A percentile compares a stretch with the other conserved stretches of the same genome.
Evolutionary conservation across 2,888 invertebrate genomes (phyloP).

Genomic region (Pasiphila rectangulata): DNA sequence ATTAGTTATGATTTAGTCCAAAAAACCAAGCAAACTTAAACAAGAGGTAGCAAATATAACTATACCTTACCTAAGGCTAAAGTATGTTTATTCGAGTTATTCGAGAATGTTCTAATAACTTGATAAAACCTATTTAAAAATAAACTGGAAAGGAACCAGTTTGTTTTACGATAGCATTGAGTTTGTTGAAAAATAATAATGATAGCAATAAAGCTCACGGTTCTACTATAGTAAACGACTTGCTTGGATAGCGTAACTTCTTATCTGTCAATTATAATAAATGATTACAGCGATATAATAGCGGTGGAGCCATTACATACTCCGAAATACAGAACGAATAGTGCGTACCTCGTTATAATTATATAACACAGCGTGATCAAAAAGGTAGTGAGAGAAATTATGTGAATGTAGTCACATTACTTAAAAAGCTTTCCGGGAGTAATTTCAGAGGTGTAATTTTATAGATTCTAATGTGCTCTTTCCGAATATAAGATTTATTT

Average conservation of each 20-base stretch:
- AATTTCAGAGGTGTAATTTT: not conserved
- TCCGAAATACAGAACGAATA: not conserved
- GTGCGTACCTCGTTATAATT: not conserved
- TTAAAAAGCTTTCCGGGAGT: too few relatives aligned
- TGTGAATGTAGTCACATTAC: too few relatives aligned
- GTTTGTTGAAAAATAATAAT: conserved; percentile 7
- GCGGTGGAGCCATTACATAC: conserved; percentile 1
- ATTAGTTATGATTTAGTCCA: too few relatives aligned
- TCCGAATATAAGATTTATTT: too few relatives aligned
- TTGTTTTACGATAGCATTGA: conserved; percentile 2
- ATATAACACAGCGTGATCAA: not conserved
- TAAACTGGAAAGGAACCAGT: not conserved
- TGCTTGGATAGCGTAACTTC: conserved; percentile 11
- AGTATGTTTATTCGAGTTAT: too few relatives aligned
- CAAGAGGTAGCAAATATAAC: too few relatives aligned
- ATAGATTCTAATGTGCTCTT: too few relatives aligned
- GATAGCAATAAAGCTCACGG: conserved; percentile 3
- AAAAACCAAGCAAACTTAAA: too few relatives aligned
- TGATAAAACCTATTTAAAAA: not conserved
- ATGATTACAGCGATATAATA: conserved; percentile 21
- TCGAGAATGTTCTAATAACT: too few relatives aligned
- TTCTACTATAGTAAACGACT: conserved; percentile 1
- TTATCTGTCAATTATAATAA: conserved; percentile 29
- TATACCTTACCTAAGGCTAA: too few relatives aligned
- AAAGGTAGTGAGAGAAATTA: not conserved